Evolutionary conservation across 2,888 invertebrate species (phyloP), one percentile per base, ranked within the genome.

Genomic region (Archips crataeganus): DNA sequence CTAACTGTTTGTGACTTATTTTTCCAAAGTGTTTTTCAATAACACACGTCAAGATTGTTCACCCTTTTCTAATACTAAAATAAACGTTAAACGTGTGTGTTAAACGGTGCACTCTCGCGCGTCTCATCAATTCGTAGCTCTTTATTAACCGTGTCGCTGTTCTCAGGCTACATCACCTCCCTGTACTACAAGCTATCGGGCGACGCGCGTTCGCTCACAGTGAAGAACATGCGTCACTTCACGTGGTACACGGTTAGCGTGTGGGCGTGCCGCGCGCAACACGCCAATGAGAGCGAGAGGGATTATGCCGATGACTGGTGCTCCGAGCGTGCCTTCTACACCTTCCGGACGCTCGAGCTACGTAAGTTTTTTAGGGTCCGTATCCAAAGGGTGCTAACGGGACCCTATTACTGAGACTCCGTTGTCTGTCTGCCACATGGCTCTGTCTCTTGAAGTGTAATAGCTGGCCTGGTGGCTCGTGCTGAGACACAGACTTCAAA

Each of bases 161-260:
- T 15, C 13, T 4, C 84, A 92, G 93, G 84, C n/a, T 91, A 89
- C 82, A 90, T 90, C 13, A 85, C 85, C 74, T 87, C 86, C 57
- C 82, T 84, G 77, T 91, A 87, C 89, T 93, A 82, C 79, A 91
- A 94, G 67, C 92, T 96, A 80, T 94, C 95, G 9, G 95, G 97
- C 77, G 89, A 85, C 57, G 93, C 82, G 49, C 80, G 81, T 2
- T 81, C 86, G 54, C 79, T 93, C 66, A 79, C 79, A 1, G 87
- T 93, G 75, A 77, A 76, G 2, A 79, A 96, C 49, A 92, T 98
- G 79, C 96, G 96, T 9, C 98, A 98, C 91, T 98, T 96, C 88
- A 96, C 97, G 0, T 94, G 95, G 80, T 98, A 98, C 90, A 96
- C 96, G 23, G 96, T 98, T 71, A 95, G 94, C 78, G 96, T 98